Percentiles rank a stretch among this genome's conserved stretches.
Conservation (phyloP, 1,140 invertebrate genomes). For the Streblospio benedicti region DNA sequence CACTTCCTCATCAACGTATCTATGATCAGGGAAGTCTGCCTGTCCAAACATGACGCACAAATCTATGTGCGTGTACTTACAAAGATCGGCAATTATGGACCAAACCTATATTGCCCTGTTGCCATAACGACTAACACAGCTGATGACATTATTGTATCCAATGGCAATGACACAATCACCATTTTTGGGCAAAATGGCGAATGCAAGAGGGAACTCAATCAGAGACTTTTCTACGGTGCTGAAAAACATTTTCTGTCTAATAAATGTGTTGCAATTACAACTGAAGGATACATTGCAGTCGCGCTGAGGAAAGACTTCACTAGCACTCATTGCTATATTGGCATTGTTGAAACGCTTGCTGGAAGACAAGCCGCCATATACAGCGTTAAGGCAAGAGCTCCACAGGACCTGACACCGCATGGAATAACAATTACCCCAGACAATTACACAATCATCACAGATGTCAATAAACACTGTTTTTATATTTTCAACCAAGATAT, state of each 20-base stretch:
- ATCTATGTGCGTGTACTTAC: background rate
- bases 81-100: background rate
- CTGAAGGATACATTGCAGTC: conserved; percentile 12
- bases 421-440: conserved; percentile 29
- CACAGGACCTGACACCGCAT: conserved; percentile 22
- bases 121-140: background rate
- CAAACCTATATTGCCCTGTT: conserved; percentile 1
- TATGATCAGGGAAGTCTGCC: conserved; percentile 6
- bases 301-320: conserved; percentile 2
- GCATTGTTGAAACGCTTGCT: background rate
- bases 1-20: conserved; percentile 9
- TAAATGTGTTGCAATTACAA: background rate
- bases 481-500: conserved; percentile 10
- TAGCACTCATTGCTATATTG: background rate
- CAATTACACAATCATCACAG: conserved; percentile 31
- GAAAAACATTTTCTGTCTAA: background rate
- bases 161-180: background rate
- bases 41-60: background rate
- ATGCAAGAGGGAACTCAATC: conserved; percentile 9
- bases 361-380: background rate
- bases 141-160: conserved; percentile 6
- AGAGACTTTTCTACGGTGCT: conserved; percentile 6
- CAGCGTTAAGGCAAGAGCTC: background rate
- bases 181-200: conserved; percentile 1
- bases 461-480: conserved; percentile 17